Evolutionary conservation across 2,113 vertebrate genomes (phyloP).

Genomic region (Actinemys pallida): DNA sequence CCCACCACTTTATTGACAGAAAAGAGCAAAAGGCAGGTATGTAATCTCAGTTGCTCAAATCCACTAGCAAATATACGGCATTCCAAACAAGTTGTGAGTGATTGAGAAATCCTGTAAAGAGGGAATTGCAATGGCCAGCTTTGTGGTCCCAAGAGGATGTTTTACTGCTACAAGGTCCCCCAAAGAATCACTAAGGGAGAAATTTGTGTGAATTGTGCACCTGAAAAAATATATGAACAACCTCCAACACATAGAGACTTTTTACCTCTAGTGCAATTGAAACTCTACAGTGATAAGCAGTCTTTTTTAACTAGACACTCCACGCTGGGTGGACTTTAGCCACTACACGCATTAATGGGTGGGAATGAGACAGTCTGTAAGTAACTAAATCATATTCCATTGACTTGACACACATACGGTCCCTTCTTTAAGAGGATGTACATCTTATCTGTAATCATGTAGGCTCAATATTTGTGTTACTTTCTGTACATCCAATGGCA

Average conservation of each 20-base stretch:
- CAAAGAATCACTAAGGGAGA: not conserved
- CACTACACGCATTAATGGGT: not conserved
- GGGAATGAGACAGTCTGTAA: not conserved
- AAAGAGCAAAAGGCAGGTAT: not conserved
- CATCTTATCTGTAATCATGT: not conserved
- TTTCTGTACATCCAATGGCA: not conserved
- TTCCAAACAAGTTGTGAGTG: not conserved
- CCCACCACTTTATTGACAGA: not conserved
- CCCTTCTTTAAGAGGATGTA: not conserved
- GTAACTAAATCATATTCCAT: not conserved
- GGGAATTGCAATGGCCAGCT: not conserved
- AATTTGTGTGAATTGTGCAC: not conserved
- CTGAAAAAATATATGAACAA: not conserved
- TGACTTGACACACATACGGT: not conserved
- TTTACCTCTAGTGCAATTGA: not conserved
- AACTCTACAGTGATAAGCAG: not conserved
- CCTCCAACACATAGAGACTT: not conserved
- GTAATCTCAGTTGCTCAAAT: not conserved
- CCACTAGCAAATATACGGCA: not conserved
- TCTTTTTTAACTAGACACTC: not conserved
- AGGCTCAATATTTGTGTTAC: not conserved
- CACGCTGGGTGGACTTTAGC: not conserved
- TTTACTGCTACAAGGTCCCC: not conserved
- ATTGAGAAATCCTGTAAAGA: not conserved
- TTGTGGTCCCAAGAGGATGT: not conserved